Conservation (phyloP, 2,888 invertebrate genomes). For the Beris chalybata region DNA sequence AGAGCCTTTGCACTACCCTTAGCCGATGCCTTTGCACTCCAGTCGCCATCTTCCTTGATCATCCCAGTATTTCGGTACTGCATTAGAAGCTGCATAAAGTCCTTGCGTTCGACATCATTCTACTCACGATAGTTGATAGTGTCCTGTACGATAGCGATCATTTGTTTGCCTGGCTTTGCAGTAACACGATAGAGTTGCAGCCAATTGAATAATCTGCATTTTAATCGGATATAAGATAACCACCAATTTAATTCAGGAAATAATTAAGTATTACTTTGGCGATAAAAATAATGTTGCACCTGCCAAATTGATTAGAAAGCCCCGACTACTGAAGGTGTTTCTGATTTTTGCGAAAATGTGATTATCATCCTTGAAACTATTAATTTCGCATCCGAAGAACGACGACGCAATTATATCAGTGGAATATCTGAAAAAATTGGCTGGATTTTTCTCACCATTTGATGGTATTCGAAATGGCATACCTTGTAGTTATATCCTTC, state of each 20-base stretch:
- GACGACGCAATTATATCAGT: slow-evolving; percentile 50
- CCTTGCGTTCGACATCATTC: slow-evolving; percentile 46
- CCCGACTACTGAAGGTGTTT: too few species aligned
- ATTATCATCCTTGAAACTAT: slow-evolving; percentile 44
- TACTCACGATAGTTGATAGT: slow-evolving; percentile 49
- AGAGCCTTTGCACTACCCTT: background rate
- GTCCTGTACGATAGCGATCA: slow-evolving; percentile 45
- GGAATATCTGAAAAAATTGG: slow-evolving; percentile 43
- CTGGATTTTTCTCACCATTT: background rate
- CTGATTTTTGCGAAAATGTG: too few species aligned
- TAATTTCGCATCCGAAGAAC: slow-evolving; percentile 49
- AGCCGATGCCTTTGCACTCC: slow-evolving; percentile 20
- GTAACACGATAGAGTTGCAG: slow-evolving; percentile 10
- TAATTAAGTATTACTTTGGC: too few species aligned
- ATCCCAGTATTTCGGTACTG: slow-evolving; percentile 45
- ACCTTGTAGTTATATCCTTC: slow-evolving; percentile 39
- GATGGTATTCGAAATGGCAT: background rate
- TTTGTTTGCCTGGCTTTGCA: background rate
- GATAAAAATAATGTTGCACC: too few species aligned
- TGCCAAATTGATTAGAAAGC: too few species aligned
- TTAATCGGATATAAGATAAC: too few species aligned
- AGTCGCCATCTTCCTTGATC: slow-evolving; percentile 36
- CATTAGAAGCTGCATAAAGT: slow-evolving; percentile 51
- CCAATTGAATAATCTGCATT: slow-evolving; percentile 28
- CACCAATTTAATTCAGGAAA: too few species aligned